Percentiles rank a stretch among this genome's conserved stretches.
Evolutionary conservation across 2,797 vertebrate genomes (phyloP).

Genomic region (Thaleichthys pacificus): DNA sequence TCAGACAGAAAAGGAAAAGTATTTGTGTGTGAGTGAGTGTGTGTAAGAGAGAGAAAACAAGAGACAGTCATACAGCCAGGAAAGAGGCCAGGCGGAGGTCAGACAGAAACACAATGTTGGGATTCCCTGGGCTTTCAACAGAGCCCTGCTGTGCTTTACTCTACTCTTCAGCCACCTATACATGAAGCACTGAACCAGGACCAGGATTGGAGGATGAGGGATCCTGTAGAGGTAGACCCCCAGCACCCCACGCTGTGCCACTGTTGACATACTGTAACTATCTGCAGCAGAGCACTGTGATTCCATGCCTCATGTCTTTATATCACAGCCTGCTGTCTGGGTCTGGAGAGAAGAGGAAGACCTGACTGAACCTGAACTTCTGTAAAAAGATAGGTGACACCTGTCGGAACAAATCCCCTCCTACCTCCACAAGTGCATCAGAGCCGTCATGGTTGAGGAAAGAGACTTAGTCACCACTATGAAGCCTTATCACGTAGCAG

Average conservation of each 20-base stretch:
- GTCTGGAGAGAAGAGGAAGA: neutral
- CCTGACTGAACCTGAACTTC: no score
- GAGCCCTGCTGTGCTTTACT: conserved; percentile 3
- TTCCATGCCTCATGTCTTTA: neutral
- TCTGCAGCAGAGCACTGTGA: neutral
- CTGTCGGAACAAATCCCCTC: no score
- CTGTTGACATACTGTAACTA: conserved; percentile 2
- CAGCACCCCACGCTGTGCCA: no score
- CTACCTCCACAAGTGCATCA: no score
- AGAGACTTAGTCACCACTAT: no score
- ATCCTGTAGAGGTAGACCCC: no score
- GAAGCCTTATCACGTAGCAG: no score
- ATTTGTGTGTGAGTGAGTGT: conserved; percentile 20
- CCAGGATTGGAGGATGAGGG: neutral
- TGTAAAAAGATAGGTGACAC: no score
- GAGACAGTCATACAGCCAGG: neutral
- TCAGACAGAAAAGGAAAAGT: neutral
- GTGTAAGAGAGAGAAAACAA: conserved; percentile 4
- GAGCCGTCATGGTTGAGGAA: no score
- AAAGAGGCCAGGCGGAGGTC: conserved; percentile 9
- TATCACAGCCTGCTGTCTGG: no score
- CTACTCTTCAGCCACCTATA: neutral
- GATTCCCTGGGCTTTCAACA: conserved; percentile 1
- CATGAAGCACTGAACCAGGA: neutral
- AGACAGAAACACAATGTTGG: conserved; percentile 4